A percentile compares a stretch with the other conserved stretches of the same genome.
phyloP scores from a whole-genome alignment of 2,113 vertebrate species.

The Eptesicus fuscus region DNA sequence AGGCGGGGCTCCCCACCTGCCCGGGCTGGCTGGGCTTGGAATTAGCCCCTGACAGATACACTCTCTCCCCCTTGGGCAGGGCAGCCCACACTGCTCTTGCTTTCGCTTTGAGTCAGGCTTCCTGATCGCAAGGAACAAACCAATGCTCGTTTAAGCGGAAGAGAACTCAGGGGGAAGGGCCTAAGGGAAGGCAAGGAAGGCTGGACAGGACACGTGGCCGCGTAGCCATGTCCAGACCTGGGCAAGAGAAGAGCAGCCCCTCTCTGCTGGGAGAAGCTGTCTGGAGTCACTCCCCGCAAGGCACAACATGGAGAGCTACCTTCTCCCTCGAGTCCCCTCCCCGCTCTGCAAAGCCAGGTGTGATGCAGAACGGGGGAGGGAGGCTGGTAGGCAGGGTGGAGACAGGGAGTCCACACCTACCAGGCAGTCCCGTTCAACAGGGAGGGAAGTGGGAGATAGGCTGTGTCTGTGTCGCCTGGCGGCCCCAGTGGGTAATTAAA shows the following conservation, averaged over 20 bases:
- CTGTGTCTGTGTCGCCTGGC: constrained; percentile 28
- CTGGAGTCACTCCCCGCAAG: not conserved
- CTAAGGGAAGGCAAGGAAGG: not conserved
- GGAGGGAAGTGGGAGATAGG: not conserved
- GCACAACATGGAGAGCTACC: not conserved
- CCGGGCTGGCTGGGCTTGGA: not conserved
- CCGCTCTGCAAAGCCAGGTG: not conserved
- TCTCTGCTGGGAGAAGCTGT: not conserved
- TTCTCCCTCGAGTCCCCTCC: rapidly evolving
- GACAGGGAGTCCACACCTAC: not conserved
- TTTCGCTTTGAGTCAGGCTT: not conserved
- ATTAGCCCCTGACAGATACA: not conserved
- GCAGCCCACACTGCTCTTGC: not conserved
- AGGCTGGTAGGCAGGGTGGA: too few relatives aligned
- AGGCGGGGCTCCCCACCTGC: not conserved
- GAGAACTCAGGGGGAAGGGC: not conserved
- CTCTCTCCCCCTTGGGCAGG: rapidly evolving
- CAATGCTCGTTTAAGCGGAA: not conserved
- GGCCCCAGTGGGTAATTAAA: constrained; percentile 70
- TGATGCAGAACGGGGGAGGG: not conserved
- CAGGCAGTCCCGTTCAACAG: constrained; percentile 2
- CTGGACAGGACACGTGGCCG: not conserved
- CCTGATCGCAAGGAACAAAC: not conserved
- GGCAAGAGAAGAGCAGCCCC: not conserved
- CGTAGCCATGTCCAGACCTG: not conserved